These are phyloP conservation scores for Hemicentrotus pulcherrimus DNA, from an alignment of 35 echinoderm and acorn worm genomes.

Conservation along the genomic window DNA sequence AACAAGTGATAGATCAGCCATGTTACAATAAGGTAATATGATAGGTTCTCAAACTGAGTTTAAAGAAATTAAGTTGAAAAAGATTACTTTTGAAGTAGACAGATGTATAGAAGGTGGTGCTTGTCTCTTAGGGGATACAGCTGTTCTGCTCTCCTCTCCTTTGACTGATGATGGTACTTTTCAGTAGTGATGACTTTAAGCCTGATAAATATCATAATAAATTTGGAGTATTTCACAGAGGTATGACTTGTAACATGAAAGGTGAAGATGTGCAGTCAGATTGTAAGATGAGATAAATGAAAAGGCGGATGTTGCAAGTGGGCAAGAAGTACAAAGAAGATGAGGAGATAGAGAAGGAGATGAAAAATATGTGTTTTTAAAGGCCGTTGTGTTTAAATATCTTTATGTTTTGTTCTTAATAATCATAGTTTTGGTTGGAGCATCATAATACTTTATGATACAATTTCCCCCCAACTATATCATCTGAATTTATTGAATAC, in stretches of 20 bases:
- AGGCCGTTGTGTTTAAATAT: too few relatives aligned
- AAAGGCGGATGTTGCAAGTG: background rate
- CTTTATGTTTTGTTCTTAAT: too few relatives aligned
- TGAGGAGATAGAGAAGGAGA: background rate
- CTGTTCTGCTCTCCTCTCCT: background rate
- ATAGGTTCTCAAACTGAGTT: too few relatives aligned
- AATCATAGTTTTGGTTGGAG: too few relatives aligned
- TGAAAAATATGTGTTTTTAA: background rate
- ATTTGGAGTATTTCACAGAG: background rate
- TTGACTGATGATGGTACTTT: background rate
- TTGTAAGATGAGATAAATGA: background rate
- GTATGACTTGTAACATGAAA: background rate
- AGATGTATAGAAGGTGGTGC: background rate
- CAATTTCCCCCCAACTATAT: too few relatives aligned
- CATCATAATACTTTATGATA: too few relatives aligned
- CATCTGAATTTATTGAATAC: too few relatives aligned
- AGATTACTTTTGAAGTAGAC: background rate
- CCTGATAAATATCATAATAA: background rate
- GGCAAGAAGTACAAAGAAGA: background rate
- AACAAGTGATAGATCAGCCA: too few relatives aligned
- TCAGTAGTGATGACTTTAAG: background rate
- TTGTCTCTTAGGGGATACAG: background rate
- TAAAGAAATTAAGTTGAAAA: background rate
- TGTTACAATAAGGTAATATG: too few relatives aligned
- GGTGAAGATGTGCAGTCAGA: background rate